Evolutionary conservation across 2,797 vertebrate species (phyloP).

Genomic region (Bradypus variegatus): DNA sequence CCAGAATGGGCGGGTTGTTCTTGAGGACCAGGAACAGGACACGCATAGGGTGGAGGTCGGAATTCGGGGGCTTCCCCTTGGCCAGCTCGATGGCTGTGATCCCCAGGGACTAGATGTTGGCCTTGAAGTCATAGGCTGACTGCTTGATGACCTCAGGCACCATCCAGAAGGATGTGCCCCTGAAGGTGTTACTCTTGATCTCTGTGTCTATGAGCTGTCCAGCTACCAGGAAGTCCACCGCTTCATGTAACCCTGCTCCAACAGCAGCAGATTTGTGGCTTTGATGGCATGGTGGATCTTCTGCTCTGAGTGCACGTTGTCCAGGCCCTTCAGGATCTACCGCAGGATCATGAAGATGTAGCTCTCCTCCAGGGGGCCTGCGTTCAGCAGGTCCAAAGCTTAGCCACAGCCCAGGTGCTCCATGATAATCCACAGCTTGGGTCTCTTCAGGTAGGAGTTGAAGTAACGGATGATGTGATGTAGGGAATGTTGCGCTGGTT

Average conservation of each 20-base stretch:
- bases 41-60: slow-evolving; percentile 97
- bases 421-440: slow-evolving; percentile 90
- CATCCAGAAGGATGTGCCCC: slow-evolving; percentile 99
- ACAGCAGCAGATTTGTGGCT: slow-evolving; percentile 97
- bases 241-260: slow-evolving; percentile 97
- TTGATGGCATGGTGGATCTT: slow-evolving; percentile 99
- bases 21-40: slow-evolving; percentile 98
- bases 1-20: slow-evolving; percentile 95
- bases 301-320: slow-evolving; percentile 95
- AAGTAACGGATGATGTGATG: slow-evolving; percentile 82
- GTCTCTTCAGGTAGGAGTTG: slow-evolving; percentile 85
- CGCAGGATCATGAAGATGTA: slow-evolving; percentile 96
- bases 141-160: slow-evolving; percentile 99
- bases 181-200: slow-evolving; percentile 98
- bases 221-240: slow-evolving; percentile 95
- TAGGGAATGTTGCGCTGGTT: slow-evolving; percentile 86
- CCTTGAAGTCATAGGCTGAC: slow-evolving; percentile 99
- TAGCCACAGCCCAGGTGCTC: slow-evolving; percentile 88
- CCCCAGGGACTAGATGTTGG: slow-evolving; percentile 98
- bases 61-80: slow-evolving; percentile 97
- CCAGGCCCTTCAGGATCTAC: slow-evolving; percentile 96
- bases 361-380: slow-evolving; percentile 95
- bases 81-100: slow-evolving; percentile 99
- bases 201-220: slow-evolving; percentile 98
- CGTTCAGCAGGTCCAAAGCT: slow-evolving; percentile 88